phyloP scores from a whole-genome alignment of 2,888 invertebrate species.

The Megaustenia siamemsis region DNA sequence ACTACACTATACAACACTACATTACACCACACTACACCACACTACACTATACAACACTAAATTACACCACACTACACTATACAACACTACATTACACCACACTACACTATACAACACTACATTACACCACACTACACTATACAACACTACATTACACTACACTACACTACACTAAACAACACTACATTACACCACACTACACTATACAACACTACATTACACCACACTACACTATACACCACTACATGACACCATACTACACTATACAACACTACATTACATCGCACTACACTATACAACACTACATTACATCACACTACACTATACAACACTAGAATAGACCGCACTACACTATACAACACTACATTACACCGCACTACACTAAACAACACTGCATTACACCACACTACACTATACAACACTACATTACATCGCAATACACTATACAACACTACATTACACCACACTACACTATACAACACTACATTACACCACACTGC shows the following conservation, averaged over 20 bases:
- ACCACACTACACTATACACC: constrained; percentile 1
- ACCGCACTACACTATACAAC: neutral
- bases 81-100: neutral
- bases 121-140: constrained; percentile 5
- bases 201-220: neutral
- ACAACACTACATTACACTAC: neutral
- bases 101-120: neutral
- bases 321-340: neutral
- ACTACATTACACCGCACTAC: neutral
- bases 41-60: neutral
- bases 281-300: neutral
- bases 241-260: constrained; percentile 1
- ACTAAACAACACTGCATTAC: neutral
- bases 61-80: constrained; percentile 6
- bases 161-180: neutral
- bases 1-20: neutral
- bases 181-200: constrained; percentile 3
- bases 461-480: neutral
- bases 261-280: neutral
- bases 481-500: neutral
- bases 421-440: neutral
- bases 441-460: neutral
- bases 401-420: neutral
- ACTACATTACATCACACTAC: neutral
- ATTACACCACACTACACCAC: neutral